Percentiles rank a stretch among this genome's conserved stretches.
These are phyloP conservation scores for Limnothrissa miodon DNA, from an alignment of 2,113 vertebrate genomes.

Conservation along the genomic window DNA sequence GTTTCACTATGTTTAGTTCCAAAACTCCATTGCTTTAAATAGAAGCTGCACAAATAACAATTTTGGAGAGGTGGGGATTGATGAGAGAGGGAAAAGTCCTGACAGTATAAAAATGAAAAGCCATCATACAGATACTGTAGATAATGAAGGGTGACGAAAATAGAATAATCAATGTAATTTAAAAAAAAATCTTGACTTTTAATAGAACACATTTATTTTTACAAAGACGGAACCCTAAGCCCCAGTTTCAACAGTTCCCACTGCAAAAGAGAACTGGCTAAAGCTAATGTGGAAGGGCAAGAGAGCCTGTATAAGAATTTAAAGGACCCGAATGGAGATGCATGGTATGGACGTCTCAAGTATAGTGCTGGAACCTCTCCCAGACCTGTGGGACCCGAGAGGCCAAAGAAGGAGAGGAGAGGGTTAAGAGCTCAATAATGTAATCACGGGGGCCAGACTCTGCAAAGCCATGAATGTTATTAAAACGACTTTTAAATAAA, in stretches of 20 bases:
- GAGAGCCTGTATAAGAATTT: background rate
- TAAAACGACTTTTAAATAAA: background rate
- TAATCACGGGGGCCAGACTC: background rate
- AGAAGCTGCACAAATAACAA: background rate
- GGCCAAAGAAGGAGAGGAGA: background rate
- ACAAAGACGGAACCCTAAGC: background rate
- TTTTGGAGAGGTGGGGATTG: background rate
- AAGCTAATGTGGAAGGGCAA: background rate
- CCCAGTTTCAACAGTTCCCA: background rate
- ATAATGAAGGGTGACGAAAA: background rate
- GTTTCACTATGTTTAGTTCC: no score
- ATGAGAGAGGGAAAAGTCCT: background rate
- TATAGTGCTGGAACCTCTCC: background rate
- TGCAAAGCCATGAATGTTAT: constrained; percentile 6
- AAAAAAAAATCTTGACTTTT: no score
- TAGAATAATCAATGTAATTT: background rate
- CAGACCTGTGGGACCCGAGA: background rate
- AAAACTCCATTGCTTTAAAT: background rate
- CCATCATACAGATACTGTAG: background rate
- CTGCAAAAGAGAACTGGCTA: background rate
- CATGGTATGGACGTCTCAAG: background rate
- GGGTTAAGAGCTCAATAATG: background rate
- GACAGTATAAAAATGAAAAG: background rate
- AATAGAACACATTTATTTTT: no score
- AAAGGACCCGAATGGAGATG: background rate